Conservation (phyloP, 2,113 vertebrate species). For the Emberiza fucata region DNA sequence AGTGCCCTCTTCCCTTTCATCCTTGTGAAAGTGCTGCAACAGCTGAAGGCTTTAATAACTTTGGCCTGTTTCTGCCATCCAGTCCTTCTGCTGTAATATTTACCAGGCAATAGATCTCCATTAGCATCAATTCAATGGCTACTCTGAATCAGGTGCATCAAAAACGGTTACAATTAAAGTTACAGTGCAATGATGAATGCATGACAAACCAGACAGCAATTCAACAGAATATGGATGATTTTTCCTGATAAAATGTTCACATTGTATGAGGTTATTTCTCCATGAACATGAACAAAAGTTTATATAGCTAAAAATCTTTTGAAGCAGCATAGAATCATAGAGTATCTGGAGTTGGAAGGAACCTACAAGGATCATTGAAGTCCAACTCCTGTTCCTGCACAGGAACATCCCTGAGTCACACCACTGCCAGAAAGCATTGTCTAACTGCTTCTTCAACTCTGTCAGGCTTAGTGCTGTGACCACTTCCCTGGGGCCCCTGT, state of each 20-base stretch:
- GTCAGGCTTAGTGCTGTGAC: background rate
- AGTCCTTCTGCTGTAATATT: background rate
- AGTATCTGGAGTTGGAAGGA: background rate
- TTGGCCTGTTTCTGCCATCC: background rate
- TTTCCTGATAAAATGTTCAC: background rate
- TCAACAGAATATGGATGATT: background rate
- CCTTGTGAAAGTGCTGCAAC: background rate
- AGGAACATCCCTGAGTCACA: background rate
- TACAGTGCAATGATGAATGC: background rate
- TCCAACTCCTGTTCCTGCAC: background rate
- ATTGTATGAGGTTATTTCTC: background rate
- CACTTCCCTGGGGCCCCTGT: background rate
- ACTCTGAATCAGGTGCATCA: background rate
- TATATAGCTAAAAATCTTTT: background rate
- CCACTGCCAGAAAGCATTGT: too few species aligned
- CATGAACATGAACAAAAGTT: background rate
- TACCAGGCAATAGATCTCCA: background rate
- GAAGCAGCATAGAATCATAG: background rate
- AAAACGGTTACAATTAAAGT: background rate
- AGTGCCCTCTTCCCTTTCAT: background rate
- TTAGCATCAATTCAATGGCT: background rate
- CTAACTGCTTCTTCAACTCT: background rate
- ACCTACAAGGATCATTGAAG: fast-evolving
- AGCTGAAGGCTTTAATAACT: background rate
- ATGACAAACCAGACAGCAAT: background rate